Evolutionary conservation across 2,888 invertebrate species (phyloP), one percentile per base, ranked within the genome.

Genomic region (Limnephilus marmoratus): DNA sequence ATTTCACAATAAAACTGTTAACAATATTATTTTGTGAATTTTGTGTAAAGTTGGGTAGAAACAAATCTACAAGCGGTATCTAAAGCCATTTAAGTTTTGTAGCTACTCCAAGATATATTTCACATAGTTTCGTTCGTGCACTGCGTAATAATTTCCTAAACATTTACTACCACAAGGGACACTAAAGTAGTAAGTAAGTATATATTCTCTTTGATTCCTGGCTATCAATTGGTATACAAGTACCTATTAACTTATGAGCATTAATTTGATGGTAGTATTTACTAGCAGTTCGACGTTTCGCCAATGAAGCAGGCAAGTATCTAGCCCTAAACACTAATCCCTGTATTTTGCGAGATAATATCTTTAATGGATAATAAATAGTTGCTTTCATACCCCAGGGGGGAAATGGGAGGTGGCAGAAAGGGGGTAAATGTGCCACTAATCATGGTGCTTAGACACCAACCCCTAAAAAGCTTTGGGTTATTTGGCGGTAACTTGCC

Each of bases 291-390:
- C 68, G 68, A 68, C 68, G n/a, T 68, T 24, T 68, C 24, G 24
- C 68, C 68, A 68, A 68, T 68, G 68, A 68, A 9, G 68, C 7
- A 68, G 68, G 68, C 68, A 68, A 68, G 68, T 68, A 68, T 68
- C 18, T 41, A 80, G 34, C 37, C 37, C 24, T 12, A 81, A 89
- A 89, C 85, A 81, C 90, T 85, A 92, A 91, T 90, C 85, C 92
- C 93, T 82, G 92, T 93, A 90, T 93, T 93, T 93, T 88, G 92
- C 85, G 90, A 93, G 92, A 92, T 93, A 93, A 93, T 92, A 91
- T 92, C 89, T 45, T 81, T 53, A 91, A 81, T 85, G 80, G 91
- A 90, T 81, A 85, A 91, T 81, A 86, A 91, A 92, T 90, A 90
- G 89, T 91, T 49, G 91, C 88, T 49, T 29, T 81, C 68, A 81